phyloP scores from a whole-genome alignment of 2,113 vertebrate species.

The Eubucco bourcierii region DNA sequence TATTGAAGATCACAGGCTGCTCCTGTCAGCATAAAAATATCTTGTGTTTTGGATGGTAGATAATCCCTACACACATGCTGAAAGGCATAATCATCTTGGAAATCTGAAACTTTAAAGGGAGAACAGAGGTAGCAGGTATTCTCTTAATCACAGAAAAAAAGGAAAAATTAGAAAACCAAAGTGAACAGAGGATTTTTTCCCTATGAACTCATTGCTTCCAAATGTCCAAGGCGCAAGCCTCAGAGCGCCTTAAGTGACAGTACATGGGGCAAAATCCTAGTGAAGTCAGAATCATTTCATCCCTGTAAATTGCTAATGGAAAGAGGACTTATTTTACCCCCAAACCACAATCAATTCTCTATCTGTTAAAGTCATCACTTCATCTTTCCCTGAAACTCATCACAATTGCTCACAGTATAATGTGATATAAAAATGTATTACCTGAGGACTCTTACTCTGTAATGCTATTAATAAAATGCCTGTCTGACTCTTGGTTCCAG shows the following conservation, averaged over 20 bases:
- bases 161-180: background rate
- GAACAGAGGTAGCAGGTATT: background rate
- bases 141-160: background rate
- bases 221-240: background rate
- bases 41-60: background rate
- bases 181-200: background rate
- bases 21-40: background rate
- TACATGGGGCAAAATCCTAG: background rate
- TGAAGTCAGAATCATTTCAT: background rate
- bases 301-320: background rate
- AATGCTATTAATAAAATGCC: background rate
- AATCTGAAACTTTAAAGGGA: background rate
- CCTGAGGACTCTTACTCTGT: background rate
- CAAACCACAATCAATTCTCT: background rate
- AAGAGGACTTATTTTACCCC: background rate
- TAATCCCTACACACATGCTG: background rate
- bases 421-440: background rate
- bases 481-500: background rate
- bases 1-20: background rate
- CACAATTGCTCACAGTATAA: background rate
- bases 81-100: background rate
- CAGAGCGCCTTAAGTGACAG: background rate
- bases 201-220: background rate
- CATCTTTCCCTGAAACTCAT: background rate
- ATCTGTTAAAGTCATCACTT: constrained; percentile 7